Conservation (phyloP, 2,888 invertebrate genomes). For the Aromia moschata region DNA sequence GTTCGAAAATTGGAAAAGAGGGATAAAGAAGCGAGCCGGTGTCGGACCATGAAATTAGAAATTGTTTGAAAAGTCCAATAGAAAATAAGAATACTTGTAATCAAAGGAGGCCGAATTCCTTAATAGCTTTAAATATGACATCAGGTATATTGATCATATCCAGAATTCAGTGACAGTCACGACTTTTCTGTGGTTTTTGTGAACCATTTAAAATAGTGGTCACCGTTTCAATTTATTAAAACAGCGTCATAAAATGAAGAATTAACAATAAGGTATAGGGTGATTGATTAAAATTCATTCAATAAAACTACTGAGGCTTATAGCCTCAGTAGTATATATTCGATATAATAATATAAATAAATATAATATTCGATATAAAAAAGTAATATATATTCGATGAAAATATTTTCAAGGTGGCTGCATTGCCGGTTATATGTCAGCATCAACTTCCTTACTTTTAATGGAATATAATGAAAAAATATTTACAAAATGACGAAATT, state of each 20-base stretch:
- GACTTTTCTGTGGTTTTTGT: slow-evolving; percentile 10
- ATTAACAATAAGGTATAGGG: too few species aligned
- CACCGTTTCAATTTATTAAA: neutral
- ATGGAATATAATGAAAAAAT: too few species aligned
- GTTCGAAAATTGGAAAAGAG: slow-evolving; percentile 56
- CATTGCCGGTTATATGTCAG: too few species aligned
- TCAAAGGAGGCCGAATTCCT: slow-evolving; percentile 43
- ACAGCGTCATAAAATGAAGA: neutral
- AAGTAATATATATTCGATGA: too few species aligned
- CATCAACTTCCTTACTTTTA: too few species aligned
- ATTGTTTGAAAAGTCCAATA: slow-evolving; percentile 55
- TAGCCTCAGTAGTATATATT: too few species aligned
- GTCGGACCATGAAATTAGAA: slow-evolving; percentile 60
- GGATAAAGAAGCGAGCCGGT: slow-evolving; percentile 51
- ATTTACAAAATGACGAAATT: too few species aligned
- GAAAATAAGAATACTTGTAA: slow-evolving; percentile 56
- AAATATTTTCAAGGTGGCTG: too few species aligned
- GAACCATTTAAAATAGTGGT: neutral
- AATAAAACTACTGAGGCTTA: too few species aligned
- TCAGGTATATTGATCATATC: slow-evolving; percentile 32
- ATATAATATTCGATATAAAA: too few species aligned
- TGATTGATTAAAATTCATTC: too few species aligned
- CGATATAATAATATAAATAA: too few species aligned
- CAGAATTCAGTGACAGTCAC: slow-evolving; percentile 32
- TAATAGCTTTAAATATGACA: slow-evolving; percentile 39